phyloP scores from a whole-genome alignment of 2,797 vertebrate genomes.

The Stomatorhinus walkeri region DNA sequence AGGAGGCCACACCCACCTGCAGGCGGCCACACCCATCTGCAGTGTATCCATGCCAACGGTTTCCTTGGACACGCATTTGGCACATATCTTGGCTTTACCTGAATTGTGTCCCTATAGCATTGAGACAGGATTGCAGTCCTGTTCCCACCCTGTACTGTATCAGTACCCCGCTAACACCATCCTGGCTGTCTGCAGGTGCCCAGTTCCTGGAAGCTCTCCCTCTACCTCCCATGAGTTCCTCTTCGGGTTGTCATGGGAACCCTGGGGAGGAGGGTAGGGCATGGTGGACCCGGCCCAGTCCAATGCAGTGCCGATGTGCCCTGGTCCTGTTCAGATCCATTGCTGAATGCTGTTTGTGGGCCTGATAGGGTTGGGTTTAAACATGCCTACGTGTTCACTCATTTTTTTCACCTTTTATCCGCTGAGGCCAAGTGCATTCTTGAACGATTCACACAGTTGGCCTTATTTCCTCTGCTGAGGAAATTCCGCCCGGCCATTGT shows the following conservation, averaged over 20 bases:
- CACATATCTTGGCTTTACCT: not conserved
- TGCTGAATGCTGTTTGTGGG: not conserved
- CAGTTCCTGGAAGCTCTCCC: not conserved
- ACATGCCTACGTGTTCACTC: not conserved
- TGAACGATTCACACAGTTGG: not conserved
- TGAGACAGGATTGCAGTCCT: not conserved
- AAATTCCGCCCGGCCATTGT: not conserved
- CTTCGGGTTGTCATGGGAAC: not conserved
- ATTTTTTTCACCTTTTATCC: not conserved
- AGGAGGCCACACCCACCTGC: not conserved
- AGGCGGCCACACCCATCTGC: not conserved
- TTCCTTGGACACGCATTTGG: not conserved
- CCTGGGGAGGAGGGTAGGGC: not conserved
- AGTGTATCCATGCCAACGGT: not conserved
- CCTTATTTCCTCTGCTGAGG: not conserved
- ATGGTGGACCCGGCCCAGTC: not conserved
- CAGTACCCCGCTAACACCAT: conserved; percentile 12
- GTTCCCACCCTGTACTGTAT: conserved; percentile 12
- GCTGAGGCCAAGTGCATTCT: not conserved
- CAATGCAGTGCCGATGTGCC: not conserved
- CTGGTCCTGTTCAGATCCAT: not conserved
- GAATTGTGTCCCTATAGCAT: not conserved
- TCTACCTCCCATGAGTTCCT: not conserved
- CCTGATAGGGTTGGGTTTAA: not conserved
- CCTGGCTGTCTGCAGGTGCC: not conserved